Conservation (phyloP, 2,888 invertebrate genomes). For the Gastrophysa polygoni region DNA sequence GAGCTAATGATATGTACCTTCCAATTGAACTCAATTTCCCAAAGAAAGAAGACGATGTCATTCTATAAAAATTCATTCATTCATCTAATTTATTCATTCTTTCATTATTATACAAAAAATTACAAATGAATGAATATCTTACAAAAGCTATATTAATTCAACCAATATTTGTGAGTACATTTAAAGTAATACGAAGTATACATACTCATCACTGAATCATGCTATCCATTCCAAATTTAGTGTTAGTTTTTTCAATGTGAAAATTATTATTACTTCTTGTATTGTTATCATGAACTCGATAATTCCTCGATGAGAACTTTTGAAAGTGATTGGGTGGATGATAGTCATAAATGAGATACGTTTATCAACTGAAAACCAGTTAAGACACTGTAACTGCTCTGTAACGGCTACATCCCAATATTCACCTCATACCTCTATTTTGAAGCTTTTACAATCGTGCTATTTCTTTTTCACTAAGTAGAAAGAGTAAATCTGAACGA, state of each 20-base stretch:
- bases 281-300: slow-evolving; percentile 6
- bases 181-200: too few relatives aligned
- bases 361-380: slow-evolving; percentile 14
- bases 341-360: slow-evolving; percentile 11
- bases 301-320: slow-evolving; percentile 1
- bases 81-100: too few relatives aligned
- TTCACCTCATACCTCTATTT: slow-evolving; percentile 1
- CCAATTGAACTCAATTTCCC: too few relatives aligned
- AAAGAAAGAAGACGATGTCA: too few relatives aligned
- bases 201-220: too few relatives aligned
- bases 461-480: slow-evolving; percentile 4
- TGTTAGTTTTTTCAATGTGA: slow-evolving; percentile 2
- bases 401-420: slow-evolving; percentile 11
- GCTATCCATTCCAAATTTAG: slow-evolving; percentile 9
- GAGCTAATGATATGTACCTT: too few relatives aligned
- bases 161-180: too few relatives aligned
- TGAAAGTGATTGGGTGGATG: slow-evolving; percentile 2
- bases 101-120: too few relatives aligned
- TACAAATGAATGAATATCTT: too few relatives aligned
- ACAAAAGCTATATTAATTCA: too few relatives aligned
- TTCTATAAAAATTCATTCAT: too few relatives aligned
- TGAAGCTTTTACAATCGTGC: slow-evolving; percentile 10
- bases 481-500: slow-evolving; percentile 8
- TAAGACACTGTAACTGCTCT: background rate
- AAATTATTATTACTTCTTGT: slow-evolving; percentile 6